Base-by-base conservation (phyloP, 2,113 vertebrate species). In the Paraplagusia blochii region DNA sequence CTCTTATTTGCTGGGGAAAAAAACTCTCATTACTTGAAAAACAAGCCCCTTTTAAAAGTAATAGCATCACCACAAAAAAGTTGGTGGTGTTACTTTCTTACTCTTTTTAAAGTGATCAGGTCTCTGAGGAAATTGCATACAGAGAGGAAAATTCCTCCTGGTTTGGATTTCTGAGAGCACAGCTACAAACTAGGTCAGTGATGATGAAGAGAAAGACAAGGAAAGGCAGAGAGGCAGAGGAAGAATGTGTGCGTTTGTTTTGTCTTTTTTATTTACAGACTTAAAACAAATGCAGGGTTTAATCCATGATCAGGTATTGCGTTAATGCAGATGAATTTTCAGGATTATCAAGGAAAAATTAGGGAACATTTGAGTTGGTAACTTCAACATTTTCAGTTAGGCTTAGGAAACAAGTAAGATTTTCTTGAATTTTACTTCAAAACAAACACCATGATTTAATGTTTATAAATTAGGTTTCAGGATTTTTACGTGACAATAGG, bases 181-280 rank as follows among this genome's bases (percentile, higher is more conserved):
- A 68, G 50, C 51, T 62, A 58, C 51, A 39, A 76, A 66, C 33
- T 77, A 63, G 81, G 78, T 79, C 66, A 74, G 16, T 3, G 38
- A 53, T 11, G 9, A 51, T 53, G 53, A 53, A 1, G 16, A 15
- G 6, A 29, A 29, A 29, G 22, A 29, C 22, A 29, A 43, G 35
- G 49, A 12, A 15, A 44, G 17, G 54, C 22, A 29, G 53, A 47
- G 8, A 52, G 36, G 45, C 56, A 43, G 64, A 2, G 44, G n/a
- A 8, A 49, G 58, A 53, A 54, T 39, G 38, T 40, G 38, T 9
- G 38, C 10, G 18, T 5, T 51, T n/a, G n/a, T n/a, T n/a, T n/a
- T n/a, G n/a, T n/a, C n/a, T n/a, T n/a, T n/a, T n/a, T 6, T 2
- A 5, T 45, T 60, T 64, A 49, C n/a, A 2, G 11, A 13, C 15